Conservation (phyloP, 2,888 invertebrate genomes). For the Athalia circularis region DNA sequence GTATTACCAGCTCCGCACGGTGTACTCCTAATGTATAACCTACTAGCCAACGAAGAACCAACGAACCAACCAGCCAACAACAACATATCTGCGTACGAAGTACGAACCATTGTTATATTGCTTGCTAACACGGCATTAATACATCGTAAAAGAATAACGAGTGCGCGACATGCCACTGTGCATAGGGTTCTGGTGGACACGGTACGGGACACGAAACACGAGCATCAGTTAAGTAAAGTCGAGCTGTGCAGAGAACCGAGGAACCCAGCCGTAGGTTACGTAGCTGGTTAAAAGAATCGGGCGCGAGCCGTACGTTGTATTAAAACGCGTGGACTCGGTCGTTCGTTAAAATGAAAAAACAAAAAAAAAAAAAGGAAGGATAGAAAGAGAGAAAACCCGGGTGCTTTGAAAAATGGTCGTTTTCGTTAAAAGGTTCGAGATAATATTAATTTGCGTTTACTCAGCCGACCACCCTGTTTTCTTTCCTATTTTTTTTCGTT, state of each 20-base stretch:
- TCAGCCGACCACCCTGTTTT: background rate
- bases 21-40: background rate
- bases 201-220: conserved; percentile 33
- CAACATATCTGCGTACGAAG: background rate
- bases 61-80: too few species aligned
- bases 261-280: background rate
- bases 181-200: conserved; percentile 30
- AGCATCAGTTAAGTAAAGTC: background rate
- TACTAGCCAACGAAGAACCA: too few species aligned
- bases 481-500: background rate
- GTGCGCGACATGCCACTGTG: conserved; percentile 60
- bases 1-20: background rate
- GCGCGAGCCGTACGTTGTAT: background rate
- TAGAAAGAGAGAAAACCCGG: too few species aligned
- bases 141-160: conserved; percentile 67
- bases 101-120: conserved; percentile 64
- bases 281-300: background rate
- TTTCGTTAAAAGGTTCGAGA: conserved; percentile 63
- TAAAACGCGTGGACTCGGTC: background rate
- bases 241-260: background rate
- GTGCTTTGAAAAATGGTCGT: conserved; percentile 64
- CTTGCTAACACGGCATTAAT: conserved; percentile 70
- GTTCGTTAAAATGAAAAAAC: conserved; percentile 6
- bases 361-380: too few species aligned
- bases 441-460: conserved; percentile 63